Percentiles rank a stretch among this genome's conserved stretches.
Evolutionary conservation across 1,140 invertebrate genomes (phyloP).

Genomic region (Hyles euphorbiae): DNA sequence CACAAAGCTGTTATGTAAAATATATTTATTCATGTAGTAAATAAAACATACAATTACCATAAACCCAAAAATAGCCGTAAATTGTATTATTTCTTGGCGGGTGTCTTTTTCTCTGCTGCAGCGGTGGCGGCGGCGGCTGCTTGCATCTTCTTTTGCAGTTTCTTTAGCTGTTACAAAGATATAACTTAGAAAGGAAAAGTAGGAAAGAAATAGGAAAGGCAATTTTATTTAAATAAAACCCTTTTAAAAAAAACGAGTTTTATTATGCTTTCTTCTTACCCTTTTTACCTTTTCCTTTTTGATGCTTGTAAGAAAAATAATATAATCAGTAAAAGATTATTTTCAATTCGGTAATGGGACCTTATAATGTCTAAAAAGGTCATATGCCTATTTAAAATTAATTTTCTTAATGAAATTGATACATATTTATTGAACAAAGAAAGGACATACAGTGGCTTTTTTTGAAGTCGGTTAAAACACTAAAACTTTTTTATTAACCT

Average conservation of each 20-base stretch:
- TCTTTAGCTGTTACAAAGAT: conserved; percentile 41
- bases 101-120: conserved; percentile 30
- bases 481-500: too few species aligned
- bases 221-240: neutral
- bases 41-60: conserved; percentile 8
- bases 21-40: neutral
- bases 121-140: conserved; percentile 31
- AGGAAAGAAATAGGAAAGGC: conserved; percentile 4
- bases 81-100: conserved; percentile 26
- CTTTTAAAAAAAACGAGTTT: neutral
- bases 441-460: neutral
- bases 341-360: too few species aligned
- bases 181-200: conserved; percentile 5
- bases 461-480: neutral
- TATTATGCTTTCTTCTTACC: conserved; percentile 54
- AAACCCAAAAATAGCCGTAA: neutral
- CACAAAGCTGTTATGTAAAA: too few species aligned
- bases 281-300: conserved; percentile 58
- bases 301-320: conserved; percentile 37
- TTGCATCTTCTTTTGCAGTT: conserved; percentile 49
- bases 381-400: too few species aligned
- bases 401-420: too few species aligned
- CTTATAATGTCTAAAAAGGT: too few species aligned
- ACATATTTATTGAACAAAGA: neutral
- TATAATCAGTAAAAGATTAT: neutral